Conservation (phyloP, 2,888 invertebrate species). For the Pasiphila rectangulata region DNA sequence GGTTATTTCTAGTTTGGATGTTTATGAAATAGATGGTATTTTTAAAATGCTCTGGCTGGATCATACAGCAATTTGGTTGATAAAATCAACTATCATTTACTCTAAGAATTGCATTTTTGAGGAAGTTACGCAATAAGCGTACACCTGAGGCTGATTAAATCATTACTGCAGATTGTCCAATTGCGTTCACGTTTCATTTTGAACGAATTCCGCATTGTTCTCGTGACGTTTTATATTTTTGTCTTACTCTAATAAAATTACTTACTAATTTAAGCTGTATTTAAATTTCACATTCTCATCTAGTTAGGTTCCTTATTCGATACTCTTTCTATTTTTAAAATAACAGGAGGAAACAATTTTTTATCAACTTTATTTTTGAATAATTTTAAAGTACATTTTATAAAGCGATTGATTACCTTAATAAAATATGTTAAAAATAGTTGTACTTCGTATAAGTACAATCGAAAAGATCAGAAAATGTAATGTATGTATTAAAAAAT, state of each 20-base stretch:
- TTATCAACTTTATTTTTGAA: slow-evolving; percentile 67
- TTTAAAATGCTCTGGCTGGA: slow-evolving; percentile 5
- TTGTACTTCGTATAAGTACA: slow-evolving; percentile 57
- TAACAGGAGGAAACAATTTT: slow-evolving; percentile 46
- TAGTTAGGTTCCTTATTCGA: slow-evolving; percentile 27
- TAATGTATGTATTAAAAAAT: slow-evolving; percentile 67
- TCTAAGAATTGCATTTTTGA: slow-evolving; percentile 8
- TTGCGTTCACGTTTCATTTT: slow-evolving; percentile 21
- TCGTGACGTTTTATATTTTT: slow-evolving; percentile 57
- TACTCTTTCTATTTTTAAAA: slow-evolving; percentile 27
- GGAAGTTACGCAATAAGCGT: no score
- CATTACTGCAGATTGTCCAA: slow-evolving; percentile 12
- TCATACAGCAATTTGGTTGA: no score
- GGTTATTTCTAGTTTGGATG: no score
- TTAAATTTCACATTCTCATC: slow-evolving; percentile 54
- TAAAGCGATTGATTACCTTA: slow-evolving; percentile 58
- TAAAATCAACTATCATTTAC: no score
- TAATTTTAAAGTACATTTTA: slow-evolving; percentile 67
- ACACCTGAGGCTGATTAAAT: not conserved
- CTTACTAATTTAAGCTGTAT: slow-evolving; percentile 70
- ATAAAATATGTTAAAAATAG: slow-evolving; percentile 56
- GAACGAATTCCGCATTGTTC: slow-evolving; percentile 31
- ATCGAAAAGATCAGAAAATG: slow-evolving; percentile 59
- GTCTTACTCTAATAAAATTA: slow-evolving; percentile 70
- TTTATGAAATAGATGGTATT: not conserved